Conservation (phyloP, 2,113 vertebrate genomes). For the Bujurquina vittata region DNA sequence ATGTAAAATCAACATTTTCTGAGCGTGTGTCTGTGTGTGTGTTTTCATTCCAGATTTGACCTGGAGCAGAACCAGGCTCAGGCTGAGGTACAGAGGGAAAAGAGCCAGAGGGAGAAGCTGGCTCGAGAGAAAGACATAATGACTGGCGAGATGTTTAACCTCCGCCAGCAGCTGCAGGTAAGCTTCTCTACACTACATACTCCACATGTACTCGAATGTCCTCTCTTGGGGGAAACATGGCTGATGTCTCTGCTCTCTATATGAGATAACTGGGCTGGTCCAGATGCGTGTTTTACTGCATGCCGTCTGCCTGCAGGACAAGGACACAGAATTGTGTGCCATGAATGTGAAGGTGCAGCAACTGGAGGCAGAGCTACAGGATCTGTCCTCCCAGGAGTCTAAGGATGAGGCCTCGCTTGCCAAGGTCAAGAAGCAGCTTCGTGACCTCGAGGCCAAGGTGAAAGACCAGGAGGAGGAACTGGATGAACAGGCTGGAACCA, state of each 20-base stretch:
- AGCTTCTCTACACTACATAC: slow-evolving; percentile 32
- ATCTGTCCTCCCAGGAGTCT: slow-evolving; percentile 94
- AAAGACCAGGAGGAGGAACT: slow-evolving; percentile 99
- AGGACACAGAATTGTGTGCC: slow-evolving; percentile 86
- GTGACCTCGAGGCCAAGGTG: slow-evolving; percentile 93
- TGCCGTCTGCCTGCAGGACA: slow-evolving; percentile 67
- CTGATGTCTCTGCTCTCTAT: slow-evolving; percentile 25
- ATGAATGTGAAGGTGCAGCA: slow-evolving; percentile 87
- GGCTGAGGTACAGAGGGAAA: slow-evolving; percentile 90
- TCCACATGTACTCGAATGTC: slow-evolving; percentile 9
- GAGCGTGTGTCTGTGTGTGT: neutral
- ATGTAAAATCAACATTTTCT: slow-evolving; percentile 18
- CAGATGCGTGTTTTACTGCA: slow-evolving; percentile 18
- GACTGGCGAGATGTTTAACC: slow-evolving; percentile 89
- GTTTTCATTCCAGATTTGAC: slow-evolving; percentile 86
- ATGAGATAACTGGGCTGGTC: slow-evolving; percentile 43
- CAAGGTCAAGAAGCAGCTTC: slow-evolving; percentile 94
- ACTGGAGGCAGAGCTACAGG: slow-evolving; percentile 93
- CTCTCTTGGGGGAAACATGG: slow-evolving; percentile 25
- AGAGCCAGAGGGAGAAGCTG: slow-evolving; percentile 88
- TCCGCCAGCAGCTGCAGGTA: slow-evolving; percentile 95
- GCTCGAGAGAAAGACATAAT: slow-evolving; percentile 90
- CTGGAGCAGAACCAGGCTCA: slow-evolving; percentile 90
- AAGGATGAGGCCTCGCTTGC: slow-evolving; percentile 94
- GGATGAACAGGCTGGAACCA: slow-evolving; percentile 95